Conservation (phyloP, 1,140 invertebrate genomes). For the Mycetomoellerius zeteki region DNA sequence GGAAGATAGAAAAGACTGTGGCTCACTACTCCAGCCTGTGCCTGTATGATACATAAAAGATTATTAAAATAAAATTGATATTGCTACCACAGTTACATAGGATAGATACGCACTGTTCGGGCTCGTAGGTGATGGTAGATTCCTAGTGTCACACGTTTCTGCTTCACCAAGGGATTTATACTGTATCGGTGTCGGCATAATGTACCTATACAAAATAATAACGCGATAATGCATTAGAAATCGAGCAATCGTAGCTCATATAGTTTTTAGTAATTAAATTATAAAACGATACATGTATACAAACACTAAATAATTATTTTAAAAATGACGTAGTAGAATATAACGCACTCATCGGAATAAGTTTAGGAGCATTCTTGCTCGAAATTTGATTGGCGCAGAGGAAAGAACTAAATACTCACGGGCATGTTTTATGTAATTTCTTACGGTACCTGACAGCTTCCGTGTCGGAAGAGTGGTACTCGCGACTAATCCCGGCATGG, state of each 20-base stretch:
- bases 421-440: conserved; percentile 81
- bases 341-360: not conserved
- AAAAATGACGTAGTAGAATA: not conserved
- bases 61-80: not conserved
- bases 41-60: conserved; percentile 68
- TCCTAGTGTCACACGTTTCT: conserved; percentile 81
- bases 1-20: conserved; percentile 88
- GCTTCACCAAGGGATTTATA: conserved; percentile 81
- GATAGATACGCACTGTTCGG: conserved; percentile 82
- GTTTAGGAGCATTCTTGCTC: not conserved
- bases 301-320: not conserved
- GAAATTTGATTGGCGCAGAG: not conserved
- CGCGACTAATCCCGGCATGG: conserved; percentile 79
- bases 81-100: not conserved
- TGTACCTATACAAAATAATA: conserved; percentile 74
- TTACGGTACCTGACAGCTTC: conserved; percentile 83
- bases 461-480: conserved; percentile 86
- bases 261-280: not conserved
- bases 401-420: conserved; percentile 81
- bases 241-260: not conserved
- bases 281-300: not conserved
- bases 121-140: conserved; percentile 85
- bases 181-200: conserved; percentile 79
- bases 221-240: not conserved
- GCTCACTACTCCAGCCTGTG: conserved; percentile 87